Evolutionary conservation across 2,888 invertebrate species (phyloP).

Genomic region (Palloptera scutellata): DNA sequence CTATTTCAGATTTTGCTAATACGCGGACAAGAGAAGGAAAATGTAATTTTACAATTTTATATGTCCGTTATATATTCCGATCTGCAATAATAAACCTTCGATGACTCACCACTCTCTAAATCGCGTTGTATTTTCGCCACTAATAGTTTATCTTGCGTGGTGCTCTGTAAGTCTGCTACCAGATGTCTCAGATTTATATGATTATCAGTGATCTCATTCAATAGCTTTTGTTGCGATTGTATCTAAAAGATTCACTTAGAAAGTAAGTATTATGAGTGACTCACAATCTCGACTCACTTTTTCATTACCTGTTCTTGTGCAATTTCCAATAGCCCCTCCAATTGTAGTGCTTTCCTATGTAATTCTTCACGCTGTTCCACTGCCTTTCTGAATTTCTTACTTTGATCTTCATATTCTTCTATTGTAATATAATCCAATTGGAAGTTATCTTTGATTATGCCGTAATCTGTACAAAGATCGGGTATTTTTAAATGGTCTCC

Average conservation of each 20-base stretch:
- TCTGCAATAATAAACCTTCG: too few relatives aligned
- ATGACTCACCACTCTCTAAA: conserved; percentile 54
- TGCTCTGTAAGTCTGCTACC: conserved; percentile 63
- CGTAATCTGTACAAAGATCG: conserved; percentile 55
- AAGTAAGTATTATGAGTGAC: not conserved
- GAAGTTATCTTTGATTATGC: conserved; percentile 57
- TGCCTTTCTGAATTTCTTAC: conserved; percentile 42
- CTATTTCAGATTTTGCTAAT: conserved; percentile 54
- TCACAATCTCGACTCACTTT: not conserved
- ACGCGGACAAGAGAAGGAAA: conserved; percentile 2
- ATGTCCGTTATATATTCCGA: too few relatives aligned
- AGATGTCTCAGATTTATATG: conserved; percentile 61
- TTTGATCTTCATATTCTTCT: conserved; percentile 53
- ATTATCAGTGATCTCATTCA: conserved; percentile 62
- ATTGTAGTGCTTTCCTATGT: conserved; percentile 50
- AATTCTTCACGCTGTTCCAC: conserved; percentile 45
- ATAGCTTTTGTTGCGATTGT: conserved; percentile 58
- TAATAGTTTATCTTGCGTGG: conserved; percentile 58
- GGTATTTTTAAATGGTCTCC: conserved; percentile 40
- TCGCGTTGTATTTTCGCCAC: conserved; percentile 61
- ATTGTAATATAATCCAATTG: conserved; percentile 57
- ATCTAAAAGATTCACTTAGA: conserved; percentile 41
- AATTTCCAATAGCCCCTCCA: conserved; percentile 56
- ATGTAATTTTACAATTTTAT: not conserved
- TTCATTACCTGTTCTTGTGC: conserved; percentile 54